Evolutionary conservation across 2,113 vertebrate genomes (phyloP).

Genomic region (Macaca mulatta): DNA sequence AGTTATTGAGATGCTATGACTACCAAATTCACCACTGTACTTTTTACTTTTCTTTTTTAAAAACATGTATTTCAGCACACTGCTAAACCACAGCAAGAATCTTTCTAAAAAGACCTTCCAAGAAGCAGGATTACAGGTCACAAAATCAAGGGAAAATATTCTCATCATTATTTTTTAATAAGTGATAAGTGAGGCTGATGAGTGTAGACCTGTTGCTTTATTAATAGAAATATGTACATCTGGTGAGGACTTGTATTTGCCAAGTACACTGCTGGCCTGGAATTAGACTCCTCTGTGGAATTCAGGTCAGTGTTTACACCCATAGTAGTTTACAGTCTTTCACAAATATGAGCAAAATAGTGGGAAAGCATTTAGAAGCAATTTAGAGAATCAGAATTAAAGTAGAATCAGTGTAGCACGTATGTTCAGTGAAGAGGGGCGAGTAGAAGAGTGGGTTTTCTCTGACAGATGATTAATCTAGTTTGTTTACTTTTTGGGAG

Average conservation of each 20-base stretch:
- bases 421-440: not conserved
- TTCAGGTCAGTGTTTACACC: conserved; percentile 37
- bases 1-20: not conserved
- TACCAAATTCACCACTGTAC: not conserved
- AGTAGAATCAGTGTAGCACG: accelerated
- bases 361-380: conserved; percentile 26
- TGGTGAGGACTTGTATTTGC: conserved; percentile 68
- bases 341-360: conserved; percentile 59
- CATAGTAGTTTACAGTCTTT: conserved; percentile 41
- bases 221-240: conserved; percentile 54
- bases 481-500: not conserved
- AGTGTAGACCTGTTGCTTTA: conserved; percentile 48
- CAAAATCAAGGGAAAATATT: conserved; percentile 47
- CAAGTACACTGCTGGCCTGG: conserved; percentile 64
- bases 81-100: not conserved
- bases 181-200: conserved; percentile 15
- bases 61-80: not conserved
- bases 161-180: not conserved
- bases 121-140: not conserved
- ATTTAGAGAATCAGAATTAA: not conserved
- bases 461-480: not conserved
- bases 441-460: not conserved
- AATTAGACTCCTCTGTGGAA: conserved; percentile 58
- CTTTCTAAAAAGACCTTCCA: not conserved
- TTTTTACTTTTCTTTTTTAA: not conserved